phyloP scores from a whole-genome alignment of 92 coral and sea anemone genomes.

The Palythoa grandis region DNA sequence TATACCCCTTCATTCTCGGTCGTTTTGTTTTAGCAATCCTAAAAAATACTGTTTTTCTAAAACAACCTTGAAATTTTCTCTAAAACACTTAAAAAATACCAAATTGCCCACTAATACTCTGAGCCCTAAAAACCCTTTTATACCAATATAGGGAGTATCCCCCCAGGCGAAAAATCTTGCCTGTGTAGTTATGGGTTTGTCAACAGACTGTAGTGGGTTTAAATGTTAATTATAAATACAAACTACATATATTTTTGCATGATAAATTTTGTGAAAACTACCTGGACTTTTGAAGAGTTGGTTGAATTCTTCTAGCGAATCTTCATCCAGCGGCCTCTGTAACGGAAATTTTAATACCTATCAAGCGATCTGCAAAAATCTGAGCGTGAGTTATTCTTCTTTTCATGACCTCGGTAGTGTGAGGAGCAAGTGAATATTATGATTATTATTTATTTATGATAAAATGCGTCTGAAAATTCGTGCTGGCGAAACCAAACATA shows the following conservation, averaged over 20 bases:
- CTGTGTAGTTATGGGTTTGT: background rate
- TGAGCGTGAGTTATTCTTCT: background rate
- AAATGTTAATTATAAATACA: constrained; percentile 25
- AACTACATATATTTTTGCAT: constrained; percentile 3
- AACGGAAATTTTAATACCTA: background rate
- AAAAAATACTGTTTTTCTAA: too few relatives aligned
- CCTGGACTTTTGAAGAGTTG: constrained; percentile 67
- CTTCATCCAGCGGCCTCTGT: constrained; percentile 74
- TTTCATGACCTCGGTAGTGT: constrained; percentile 19
- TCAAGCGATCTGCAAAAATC: background rate
- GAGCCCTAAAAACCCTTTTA: too few relatives aligned
- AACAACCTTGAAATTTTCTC: too few relatives aligned
- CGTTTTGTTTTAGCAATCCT: too few relatives aligned
- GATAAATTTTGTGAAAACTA: constrained; percentile 16
- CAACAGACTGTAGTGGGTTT: constrained; percentile 33
- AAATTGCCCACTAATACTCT: too few relatives aligned
- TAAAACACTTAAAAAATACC: too few relatives aligned
- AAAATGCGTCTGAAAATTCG: constrained; percentile 32
- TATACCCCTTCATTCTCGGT: too few relatives aligned
- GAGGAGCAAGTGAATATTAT: constrained; percentile 11
- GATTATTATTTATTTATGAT: constrained; percentile 44
- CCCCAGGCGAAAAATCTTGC: background rate
- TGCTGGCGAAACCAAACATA: constrained; percentile 1
- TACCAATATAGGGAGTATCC: too few relatives aligned
- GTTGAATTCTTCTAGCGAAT: constrained; percentile 55